Base-by-base conservation (phyloP, 2,113 vertebrate genomes). In the Rhagologus leucostigma region DNA sequence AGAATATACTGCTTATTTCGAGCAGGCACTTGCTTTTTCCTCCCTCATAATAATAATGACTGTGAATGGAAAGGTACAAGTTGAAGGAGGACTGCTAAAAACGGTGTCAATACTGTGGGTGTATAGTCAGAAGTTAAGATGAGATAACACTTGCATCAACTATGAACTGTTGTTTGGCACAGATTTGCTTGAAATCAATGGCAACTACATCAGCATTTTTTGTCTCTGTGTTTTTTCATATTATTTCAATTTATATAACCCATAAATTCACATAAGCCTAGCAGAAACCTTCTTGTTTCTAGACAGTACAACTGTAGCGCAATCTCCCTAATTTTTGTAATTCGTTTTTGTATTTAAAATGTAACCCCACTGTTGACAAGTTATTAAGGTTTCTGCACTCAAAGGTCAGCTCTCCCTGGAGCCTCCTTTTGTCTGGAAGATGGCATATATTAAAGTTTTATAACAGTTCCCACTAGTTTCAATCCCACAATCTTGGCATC, bases 361-460 rank as follows among this genome's bases (percentile, higher is more conserved):
- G 32, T 86, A 91, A 76, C 85, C 64, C n/a, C 44, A 71, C 71
- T 88, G 77, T 84, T 96, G 77, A 91, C 13, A 7, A 52, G 89
- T 46, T 73, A 33, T 77, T 89, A 74, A 93, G 70, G 50, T 84
- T 82, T 83, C 55, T 93, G 39, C 55, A 69, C 52, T 84, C 64
- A 90, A 82, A 96, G 92, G 83, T 96, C 76, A 64, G 41, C 87
- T 96, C 56, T 71, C 89, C 59, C 76, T 68, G 59, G 79, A 90
- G 85, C 79, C 62, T 87, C 14, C 91, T 96, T 96, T 95, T 7
- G 44, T 95, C 78, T 87, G 41, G 84, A 95, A 92, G 80, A 78
- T 94, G 90, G 77, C 95, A 75, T 86, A 82, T 96, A 91, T 97
- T 89, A 95, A 96, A 95, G 63, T 97, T 94, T 91, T 91, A 95